phyloP scores from a whole-genome alignment of 2,888 invertebrate genomes.

The Hyposoter didymator region DNA sequence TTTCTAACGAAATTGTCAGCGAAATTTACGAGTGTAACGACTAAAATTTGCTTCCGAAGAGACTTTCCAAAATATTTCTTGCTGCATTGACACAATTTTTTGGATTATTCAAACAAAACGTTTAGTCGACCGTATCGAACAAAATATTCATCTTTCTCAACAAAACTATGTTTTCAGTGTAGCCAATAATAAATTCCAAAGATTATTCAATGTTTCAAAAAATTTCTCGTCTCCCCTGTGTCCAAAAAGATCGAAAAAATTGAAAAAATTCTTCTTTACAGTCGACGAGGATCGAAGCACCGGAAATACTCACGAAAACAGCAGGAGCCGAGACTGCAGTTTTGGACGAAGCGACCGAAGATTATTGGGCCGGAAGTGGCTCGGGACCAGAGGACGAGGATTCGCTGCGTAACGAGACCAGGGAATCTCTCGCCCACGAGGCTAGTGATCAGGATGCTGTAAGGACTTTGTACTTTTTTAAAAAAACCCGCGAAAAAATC shows the following conservation, averaged over 20 bases:
- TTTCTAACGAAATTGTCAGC: too few species aligned
- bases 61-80: too few species aligned
- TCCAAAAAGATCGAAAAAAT: background rate
- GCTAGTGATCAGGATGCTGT: slow-evolving; percentile 92
- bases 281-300: slow-evolving; percentile 75
- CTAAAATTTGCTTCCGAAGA: too few species aligned
- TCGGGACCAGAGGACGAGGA: slow-evolving; percentile 81
- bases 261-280: slow-evolving; percentile 42
- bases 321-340: slow-evolving; percentile 76
- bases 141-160: too few species aligned
- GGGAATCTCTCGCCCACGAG: slow-evolving; percentile 90
- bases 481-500: background rate
- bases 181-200: too few species aligned
- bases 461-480: slow-evolving; percentile 82
- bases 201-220: background rate
- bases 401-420: slow-evolving; percentile 86
- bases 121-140: too few species aligned
- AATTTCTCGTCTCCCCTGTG: background rate
- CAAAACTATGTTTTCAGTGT: too few species aligned
- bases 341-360: slow-evolving; percentile 81
- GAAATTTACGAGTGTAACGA: too few species aligned
- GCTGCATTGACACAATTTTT: too few species aligned
- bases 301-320: slow-evolving; percentile 74
- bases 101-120: too few species aligned
- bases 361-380: slow-evolving; percentile 83